Conservation (phyloP, 2,113 vertebrate species). For the Eubucco bourcierii region DNA sequence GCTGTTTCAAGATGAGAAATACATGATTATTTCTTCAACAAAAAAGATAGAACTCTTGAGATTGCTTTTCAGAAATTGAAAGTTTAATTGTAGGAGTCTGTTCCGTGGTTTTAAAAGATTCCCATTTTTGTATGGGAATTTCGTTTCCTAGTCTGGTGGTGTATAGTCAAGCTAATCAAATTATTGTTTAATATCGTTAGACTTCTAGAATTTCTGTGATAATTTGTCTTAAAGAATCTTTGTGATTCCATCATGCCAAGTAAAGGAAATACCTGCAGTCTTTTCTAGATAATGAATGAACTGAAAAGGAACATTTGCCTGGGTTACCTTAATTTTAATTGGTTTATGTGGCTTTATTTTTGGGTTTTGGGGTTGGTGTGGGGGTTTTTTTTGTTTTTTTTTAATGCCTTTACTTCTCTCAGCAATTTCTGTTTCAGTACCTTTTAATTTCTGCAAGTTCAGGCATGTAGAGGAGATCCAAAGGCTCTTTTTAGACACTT, state of each 20-base stretch:
- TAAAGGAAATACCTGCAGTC: neutral
- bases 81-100: neutral
- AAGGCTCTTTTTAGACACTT: neutral
- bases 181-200: neutral
- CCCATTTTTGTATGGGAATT: neutral
- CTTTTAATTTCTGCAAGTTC: neutral
- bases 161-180: neutral
- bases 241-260: neutral
- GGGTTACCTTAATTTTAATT: neutral
- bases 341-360: neutral
- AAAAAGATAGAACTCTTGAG: neutral
- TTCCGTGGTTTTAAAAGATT: neutral
- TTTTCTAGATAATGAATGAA: neutral
- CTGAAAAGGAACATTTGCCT: no score
- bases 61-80: neutral
- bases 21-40: neutral
- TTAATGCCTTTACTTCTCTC: neutral
- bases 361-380: neutral
- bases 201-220: neutral
- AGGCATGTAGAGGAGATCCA: neutral
- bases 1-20: neutral
- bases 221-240: neutral
- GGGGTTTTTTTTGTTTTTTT: neutral
- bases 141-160: neutral
- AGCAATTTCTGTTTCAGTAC: neutral